phyloP scores from a whole-genome alignment of 2,113 vertebrate genomes.

The Isichthys henryi region DNA sequence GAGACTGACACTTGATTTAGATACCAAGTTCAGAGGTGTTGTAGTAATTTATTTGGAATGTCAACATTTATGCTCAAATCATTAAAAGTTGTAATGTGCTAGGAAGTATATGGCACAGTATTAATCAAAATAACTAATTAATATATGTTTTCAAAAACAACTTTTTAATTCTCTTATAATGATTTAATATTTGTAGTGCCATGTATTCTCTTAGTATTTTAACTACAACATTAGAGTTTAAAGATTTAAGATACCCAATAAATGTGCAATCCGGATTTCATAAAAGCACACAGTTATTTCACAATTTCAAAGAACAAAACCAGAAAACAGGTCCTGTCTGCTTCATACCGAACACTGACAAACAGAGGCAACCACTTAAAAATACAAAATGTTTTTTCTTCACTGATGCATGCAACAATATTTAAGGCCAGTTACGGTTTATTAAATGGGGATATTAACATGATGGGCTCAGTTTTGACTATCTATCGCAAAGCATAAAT shows the following conservation, averaged over 20 bases:
- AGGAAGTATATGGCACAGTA: neutral
- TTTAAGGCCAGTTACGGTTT: neutral
- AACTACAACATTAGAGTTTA: neutral
- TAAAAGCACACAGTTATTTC: neutral
- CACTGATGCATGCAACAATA: neutral
- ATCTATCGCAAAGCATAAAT: too few relatives aligned
- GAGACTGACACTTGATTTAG: neutral
- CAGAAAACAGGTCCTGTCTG: neutral
- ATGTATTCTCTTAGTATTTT: neutral
- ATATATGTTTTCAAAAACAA: neutral
- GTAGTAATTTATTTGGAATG: neutral
- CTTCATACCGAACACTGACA: neutral
- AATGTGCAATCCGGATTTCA: neutral
- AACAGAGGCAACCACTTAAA: neutral
- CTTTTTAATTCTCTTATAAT: neutral
- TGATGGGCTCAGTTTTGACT: neutral
- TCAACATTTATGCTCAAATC: neutral
- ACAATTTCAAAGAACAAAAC: neutral
- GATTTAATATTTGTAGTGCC: neutral
- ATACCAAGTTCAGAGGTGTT: neutral
- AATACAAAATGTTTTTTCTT: neutral
- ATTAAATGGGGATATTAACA: neutral
- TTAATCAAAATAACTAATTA: neutral
- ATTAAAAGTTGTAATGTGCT: neutral
- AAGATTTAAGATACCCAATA: neutral